Evolutionary conservation across 2,797 vertebrate species (phyloP).

Genomic region (Anas acuta): DNA sequence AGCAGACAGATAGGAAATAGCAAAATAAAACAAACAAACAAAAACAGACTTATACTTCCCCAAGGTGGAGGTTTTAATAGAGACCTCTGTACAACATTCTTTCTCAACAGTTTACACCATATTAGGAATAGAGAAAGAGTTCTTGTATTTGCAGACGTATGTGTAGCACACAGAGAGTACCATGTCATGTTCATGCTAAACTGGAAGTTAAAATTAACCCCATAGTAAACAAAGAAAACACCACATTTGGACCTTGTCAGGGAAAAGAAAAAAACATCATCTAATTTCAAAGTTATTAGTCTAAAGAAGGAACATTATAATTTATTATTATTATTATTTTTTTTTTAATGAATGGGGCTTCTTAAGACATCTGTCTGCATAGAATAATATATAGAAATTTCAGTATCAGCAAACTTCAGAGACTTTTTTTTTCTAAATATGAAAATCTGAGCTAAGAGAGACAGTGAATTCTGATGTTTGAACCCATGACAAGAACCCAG

Average conservation of each 20-base stretch:
- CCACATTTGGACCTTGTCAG: fast-evolving
- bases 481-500: not conserved
- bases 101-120: not conserved
- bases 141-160: not conserved
- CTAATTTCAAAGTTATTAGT: not conserved
- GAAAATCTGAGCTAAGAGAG: not conserved
- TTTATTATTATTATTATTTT: not conserved
- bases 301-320: not conserved
- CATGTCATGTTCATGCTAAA: not conserved
- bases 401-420: not conserved
- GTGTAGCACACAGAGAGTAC: not conserved
- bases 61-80: not conserved
- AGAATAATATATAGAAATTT: not conserved
- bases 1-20: too few species aligned
- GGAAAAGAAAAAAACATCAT: not conserved
- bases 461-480: not conserved
- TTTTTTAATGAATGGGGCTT: not conserved
- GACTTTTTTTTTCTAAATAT: not conserved
- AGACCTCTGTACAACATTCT: not conserved
- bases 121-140: not conserved
- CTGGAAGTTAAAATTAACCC: not conserved
- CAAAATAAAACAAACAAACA: too few species aligned
- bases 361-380: not conserved
- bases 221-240: not conserved
- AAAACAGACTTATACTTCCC: not conserved